Evolutionary conservation across 2,113 vertebrate genomes (phyloP).

Genomic region (Apaloderma vittatum): DNA sequence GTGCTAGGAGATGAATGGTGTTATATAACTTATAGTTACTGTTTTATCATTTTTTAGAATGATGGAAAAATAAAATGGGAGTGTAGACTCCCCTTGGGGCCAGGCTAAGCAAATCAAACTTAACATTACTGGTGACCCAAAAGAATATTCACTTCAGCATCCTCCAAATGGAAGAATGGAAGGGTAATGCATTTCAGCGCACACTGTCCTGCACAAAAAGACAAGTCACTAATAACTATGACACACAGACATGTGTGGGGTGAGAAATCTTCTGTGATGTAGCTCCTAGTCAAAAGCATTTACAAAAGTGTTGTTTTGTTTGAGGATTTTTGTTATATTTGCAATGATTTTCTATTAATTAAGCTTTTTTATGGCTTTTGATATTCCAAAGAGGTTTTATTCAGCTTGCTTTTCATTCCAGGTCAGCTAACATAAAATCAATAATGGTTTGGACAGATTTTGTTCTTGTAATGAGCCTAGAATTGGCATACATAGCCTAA

Average conservation of each 20-base stretch:
- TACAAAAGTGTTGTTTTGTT: background rate
- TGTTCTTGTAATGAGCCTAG: background rate
- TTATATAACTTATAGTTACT: conserved; percentile 13
- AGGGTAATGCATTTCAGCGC: background rate
- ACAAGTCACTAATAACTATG: background rate
- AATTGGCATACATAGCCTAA: background rate
- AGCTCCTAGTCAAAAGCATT: background rate
- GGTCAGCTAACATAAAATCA: conserved; percentile 23
- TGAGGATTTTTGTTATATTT: background rate
- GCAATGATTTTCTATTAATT: background rate
- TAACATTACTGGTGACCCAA: background rate
- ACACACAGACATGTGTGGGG: background rate
- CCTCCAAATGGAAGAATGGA: background rate
- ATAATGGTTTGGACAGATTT: background rate
- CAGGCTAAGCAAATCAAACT: background rate
- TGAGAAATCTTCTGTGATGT: background rate
- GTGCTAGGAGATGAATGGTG: background rate
- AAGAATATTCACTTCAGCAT: background rate
- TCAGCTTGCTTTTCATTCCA: background rate
- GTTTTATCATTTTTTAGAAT: background rate
- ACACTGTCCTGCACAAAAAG: background rate
- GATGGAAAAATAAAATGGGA: background rate
- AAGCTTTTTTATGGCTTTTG: background rate
- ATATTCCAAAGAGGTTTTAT: background rate
- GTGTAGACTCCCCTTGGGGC: background rate